These are phyloP conservation scores for Phylloscopus whistleri DNA, from an alignment of 2,113 vertebrate species.

Conservation along the genomic window DNA sequence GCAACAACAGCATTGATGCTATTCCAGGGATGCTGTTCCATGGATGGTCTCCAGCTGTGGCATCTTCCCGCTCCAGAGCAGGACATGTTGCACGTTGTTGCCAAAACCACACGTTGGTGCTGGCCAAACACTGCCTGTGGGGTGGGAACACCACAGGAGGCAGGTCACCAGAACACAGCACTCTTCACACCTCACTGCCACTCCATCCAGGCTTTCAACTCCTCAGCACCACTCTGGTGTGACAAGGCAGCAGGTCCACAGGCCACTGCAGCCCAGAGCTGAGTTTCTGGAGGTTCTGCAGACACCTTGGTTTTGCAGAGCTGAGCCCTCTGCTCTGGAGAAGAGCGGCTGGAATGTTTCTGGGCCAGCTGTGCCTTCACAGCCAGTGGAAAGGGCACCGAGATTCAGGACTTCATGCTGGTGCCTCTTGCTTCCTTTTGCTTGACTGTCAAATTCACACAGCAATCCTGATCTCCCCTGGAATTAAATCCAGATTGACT, in stretches of 20 bases:
- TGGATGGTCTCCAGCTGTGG: background rate
- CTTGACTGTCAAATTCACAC: background rate
- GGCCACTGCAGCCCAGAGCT: fast-evolving
- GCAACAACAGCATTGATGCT: background rate
- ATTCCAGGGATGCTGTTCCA: background rate
- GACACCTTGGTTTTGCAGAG: background rate
- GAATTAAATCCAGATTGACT: background rate
- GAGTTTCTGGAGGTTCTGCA: background rate
- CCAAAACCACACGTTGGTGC: background rate
- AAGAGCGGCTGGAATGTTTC: background rate
- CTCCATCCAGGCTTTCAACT: background rate
- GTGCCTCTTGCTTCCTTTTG: background rate
- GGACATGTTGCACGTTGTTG: background rate
- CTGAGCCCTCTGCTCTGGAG: background rate
- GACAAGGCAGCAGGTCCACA: background rate
- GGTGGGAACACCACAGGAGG: background rate
- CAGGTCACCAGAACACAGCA: background rate
- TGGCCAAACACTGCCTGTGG: fast-evolving
- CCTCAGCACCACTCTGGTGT: background rate
- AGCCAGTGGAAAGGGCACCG: background rate
- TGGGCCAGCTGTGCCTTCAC: background rate
- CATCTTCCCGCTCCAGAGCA: background rate
- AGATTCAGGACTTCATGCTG: background rate
- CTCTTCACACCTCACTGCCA: background rate
- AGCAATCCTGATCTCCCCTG: background rate